Percentiles rank a stretch among this genome's conserved stretches.
phyloP scores from a whole-genome alignment of 2,113 vertebrate species.

The Lota lota region DNA sequence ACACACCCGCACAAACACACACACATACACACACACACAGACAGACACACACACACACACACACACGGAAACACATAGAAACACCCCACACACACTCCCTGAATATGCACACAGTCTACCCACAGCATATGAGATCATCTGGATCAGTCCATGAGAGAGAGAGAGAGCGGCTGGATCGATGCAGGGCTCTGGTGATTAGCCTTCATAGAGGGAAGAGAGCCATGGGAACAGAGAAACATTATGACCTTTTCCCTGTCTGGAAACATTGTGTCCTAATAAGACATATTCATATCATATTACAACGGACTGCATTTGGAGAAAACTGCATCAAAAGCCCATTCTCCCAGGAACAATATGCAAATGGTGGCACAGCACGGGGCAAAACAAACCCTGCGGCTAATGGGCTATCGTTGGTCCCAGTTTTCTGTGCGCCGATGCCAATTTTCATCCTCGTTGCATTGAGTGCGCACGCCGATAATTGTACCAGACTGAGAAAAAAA shows the following conservation, averaged over 20 bases:
- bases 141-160: slow-evolving; percentile 58
- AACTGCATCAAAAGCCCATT: slow-evolving; percentile 55
- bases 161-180: slow-evolving; percentile 68
- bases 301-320: slow-evolving; percentile 41
- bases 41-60: slow-evolving; percentile 12
- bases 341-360: slow-evolving; percentile 57
- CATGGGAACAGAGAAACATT: slow-evolving; percentile 71
- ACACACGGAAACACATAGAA: slow-evolving; percentile 27
- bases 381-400: slow-evolving; percentile 66
- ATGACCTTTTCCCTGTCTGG: slow-evolving; percentile 73
- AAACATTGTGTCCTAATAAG: slow-evolving; percentile 57
- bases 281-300: slow-evolving; percentile 64
- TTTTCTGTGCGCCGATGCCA: slow-evolving; percentile 61
- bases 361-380: slow-evolving; percentile 43
- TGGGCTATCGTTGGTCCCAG: slow-evolving; percentile 56
- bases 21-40: slow-evolving; percentile 4
- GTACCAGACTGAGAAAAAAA: slow-evolving; percentile 48
- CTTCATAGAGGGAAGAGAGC: slow-evolving; percentile 72
- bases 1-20: neutral
- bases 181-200: slow-evolving; percentile 66
- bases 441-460: slow-evolving; percentile 61
- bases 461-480: slow-evolving; percentile 63
- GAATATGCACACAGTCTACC: too few species aligned
- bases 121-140: slow-evolving; percentile 35
- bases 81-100: slow-evolving; percentile 3